Conservation (phyloP, 2,797 vertebrate genomes). For the Dromococcyx pavoninus region DNA sequence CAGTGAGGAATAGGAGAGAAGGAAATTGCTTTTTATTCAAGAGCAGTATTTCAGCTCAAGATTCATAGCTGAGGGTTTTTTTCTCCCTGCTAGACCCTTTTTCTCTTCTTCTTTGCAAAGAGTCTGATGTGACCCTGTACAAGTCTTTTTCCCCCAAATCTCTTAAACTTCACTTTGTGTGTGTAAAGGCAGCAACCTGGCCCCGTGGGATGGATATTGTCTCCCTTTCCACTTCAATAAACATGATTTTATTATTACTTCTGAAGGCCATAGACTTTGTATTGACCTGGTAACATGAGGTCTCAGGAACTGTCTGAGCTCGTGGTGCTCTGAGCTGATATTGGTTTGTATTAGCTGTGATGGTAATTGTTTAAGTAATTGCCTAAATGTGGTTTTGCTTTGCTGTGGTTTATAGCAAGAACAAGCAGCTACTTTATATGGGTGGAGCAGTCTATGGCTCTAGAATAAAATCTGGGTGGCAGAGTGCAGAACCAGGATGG, state of each 20-base stretch:
- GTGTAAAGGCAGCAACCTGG: neutral
- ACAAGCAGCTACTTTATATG: neutral
- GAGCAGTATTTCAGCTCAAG: neutral
- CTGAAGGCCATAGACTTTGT: neutral
- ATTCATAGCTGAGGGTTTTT: neutral
- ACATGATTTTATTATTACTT: neutral
- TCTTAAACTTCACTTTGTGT: neutral
- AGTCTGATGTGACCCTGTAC: too few species aligned
- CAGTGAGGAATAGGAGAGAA: neutral
- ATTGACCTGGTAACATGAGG: neutral
- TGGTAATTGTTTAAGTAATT: neutral
- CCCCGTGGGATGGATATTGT: neutral
- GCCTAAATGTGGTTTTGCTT: neutral
- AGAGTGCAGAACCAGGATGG: neutral
- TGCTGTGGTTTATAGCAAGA: neutral
- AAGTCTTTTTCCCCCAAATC: neutral
- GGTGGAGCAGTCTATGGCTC: neutral
- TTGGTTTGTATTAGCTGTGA: neutral
- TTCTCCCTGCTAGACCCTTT: neutral
- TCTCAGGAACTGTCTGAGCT: neutral
- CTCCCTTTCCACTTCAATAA: neutral
- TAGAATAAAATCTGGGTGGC: neutral
- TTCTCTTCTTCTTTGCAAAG: neutral
- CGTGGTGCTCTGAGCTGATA: neutral
- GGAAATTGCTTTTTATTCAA: neutral